A percentile compares a stretch with the other conserved stretches of the same genome.
These are phyloP conservation scores for Poecilobothrus nobilitatus DNA, from an alignment of 2,888 invertebrate genomes.

Conservation along the genomic window DNA sequence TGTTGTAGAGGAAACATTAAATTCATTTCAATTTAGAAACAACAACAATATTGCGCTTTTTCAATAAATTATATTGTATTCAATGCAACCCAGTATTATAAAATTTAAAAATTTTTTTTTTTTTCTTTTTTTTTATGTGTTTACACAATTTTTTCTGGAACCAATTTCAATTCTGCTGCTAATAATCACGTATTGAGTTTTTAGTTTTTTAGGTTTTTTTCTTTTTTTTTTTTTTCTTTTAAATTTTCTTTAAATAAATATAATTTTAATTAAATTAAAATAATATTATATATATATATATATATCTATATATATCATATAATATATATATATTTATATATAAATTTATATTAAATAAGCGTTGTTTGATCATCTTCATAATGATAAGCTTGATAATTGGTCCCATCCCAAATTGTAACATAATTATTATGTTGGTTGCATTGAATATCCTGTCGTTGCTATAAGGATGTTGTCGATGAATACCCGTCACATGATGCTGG, in stretches of 20 bases:
- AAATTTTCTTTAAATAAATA: no score
- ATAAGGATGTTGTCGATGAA: slow-evolving; percentile 64
- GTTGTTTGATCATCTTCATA: slow-evolving; percentile 29
- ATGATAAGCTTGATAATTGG: slow-evolving; percentile 28
- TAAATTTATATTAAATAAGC: slow-evolving; percentile 23
- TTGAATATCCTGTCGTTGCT: slow-evolving; percentile 40
- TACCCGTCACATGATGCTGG: slow-evolving; percentile 65
- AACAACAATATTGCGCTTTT: no score
- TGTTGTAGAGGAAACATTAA: no score
- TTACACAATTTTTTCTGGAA: neutral
- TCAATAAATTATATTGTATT: neutral
- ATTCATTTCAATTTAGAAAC: no score
- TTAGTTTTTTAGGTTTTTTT: no score
- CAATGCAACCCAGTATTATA: neutral
- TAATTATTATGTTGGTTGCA: slow-evolving; percentile 28
- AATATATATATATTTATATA: no score
- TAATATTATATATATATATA: no score
- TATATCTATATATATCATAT: no score
- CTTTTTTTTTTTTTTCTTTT: no score
- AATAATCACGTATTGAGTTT: no score
- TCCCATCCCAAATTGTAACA: slow-evolving; percentile 30
- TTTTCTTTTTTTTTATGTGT: neutral
- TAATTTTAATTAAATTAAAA: no score
- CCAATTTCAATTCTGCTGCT: neutral
- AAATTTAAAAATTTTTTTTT: no score